These are phyloP conservation scores for Cinclus mexicanus DNA, from an alignment of 2,113 vertebrate species.

Conservation along the genomic window DNA sequence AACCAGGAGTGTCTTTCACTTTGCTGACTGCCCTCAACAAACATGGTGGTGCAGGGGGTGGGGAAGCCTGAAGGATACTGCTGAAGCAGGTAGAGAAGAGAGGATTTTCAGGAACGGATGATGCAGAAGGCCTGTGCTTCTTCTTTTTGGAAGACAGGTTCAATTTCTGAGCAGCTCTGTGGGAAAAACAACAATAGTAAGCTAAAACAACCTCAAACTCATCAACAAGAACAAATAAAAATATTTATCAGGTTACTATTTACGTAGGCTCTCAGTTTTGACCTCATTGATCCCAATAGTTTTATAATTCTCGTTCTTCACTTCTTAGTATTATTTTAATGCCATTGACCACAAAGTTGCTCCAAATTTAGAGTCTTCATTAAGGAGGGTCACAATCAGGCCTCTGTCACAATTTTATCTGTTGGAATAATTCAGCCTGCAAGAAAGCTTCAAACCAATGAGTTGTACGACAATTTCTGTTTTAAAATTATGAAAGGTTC, in stretches of 20 bases:
- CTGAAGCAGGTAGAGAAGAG: slow-evolving; percentile 95
- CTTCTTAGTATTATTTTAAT: neutral
- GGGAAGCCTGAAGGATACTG: slow-evolving; percentile 84
- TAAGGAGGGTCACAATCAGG: neutral
- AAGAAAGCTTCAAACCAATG: neutral
- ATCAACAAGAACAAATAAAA: neutral
- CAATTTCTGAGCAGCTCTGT: slow-evolving; percentile 96
- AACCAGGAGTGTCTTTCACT: slow-evolving; percentile 94
- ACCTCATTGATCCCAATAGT: neutral
- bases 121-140: slow-evolving; percentile 82
- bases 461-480: neutral
- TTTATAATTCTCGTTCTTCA: neutral
- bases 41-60: slow-evolving; percentile 94
- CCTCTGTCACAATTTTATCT: neutral
- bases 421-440: neutral
- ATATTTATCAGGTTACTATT: neutral
- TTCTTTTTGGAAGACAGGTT: slow-evolving; percentile 98
- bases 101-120: slow-evolving; percentile 80
- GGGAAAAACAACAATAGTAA: neutral
- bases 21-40: slow-evolving; percentile 93
- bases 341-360: neutral
- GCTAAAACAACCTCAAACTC: neutral
- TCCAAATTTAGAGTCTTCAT: neutral
- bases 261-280: neutral
- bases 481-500: neutral